These are phyloP conservation scores for Hylaea fasciaria DNA, from an alignment of 2,888 invertebrate species.

Conservation along the genomic window DNA sequence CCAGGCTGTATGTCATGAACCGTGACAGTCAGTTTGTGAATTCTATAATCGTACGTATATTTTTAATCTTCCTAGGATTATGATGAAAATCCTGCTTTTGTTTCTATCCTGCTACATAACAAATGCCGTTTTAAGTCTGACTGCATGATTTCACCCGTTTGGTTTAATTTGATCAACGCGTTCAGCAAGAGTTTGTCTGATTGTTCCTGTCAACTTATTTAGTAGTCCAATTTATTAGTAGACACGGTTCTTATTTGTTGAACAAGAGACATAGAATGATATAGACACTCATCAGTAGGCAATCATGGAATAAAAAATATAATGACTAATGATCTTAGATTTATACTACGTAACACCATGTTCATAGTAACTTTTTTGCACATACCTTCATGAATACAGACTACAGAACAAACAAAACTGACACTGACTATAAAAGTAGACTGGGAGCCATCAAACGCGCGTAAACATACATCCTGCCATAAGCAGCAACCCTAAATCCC, in stretches of 20 bases:
- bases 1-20: too few relatives aligned
- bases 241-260: conserved; percentile 1
- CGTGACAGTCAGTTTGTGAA: too few relatives aligned
- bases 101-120: neutral
- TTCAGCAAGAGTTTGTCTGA: conserved; percentile 57
- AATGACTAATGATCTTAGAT: too few relatives aligned
- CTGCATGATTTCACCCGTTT: conserved; percentile 62
- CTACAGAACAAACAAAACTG: conserved; percentile 19
- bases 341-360: too few relatives aligned
- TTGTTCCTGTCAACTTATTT: conserved; percentile 42
- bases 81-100: too few relatives aligned
- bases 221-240: neutral
- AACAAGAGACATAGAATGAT: too few relatives aligned
- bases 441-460: conserved; percentile 40
- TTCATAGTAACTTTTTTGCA: too few relatives aligned
- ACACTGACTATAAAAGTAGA: conserved; percentile 32
- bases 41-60: too few relatives aligned
- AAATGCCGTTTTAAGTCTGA: neutral
- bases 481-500: conserved; percentile 41
- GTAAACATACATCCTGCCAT: conserved; percentile 44
- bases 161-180: conserved; percentile 59
- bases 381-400: neutral
- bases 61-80: too few relatives aligned
- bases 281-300: neutral
- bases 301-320: too few relatives aligned